Conservation (phyloP, 2,797 vertebrate genomes). For the Mus caroli region DNA sequence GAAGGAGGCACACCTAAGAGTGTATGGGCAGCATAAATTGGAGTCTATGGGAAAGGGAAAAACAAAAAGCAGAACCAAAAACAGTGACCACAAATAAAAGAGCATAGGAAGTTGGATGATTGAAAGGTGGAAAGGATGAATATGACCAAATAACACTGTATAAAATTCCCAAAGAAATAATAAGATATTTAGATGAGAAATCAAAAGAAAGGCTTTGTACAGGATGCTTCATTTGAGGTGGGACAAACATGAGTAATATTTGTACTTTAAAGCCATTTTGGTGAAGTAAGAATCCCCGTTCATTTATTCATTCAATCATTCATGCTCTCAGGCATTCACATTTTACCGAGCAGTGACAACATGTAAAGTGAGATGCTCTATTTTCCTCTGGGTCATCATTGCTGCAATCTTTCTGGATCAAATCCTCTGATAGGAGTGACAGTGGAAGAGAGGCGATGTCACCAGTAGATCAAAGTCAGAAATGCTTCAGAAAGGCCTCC, state of each 20-base stretch:
- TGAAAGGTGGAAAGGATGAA: not conserved
- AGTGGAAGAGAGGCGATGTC: no score
- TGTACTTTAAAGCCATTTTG: slow-evolving; percentile 34
- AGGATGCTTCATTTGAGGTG: slow-evolving; percentile 50
- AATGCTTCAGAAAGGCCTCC: not conserved
- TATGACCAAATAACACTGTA: not conserved
- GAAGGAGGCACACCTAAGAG: not conserved
- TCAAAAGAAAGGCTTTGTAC: not conserved
- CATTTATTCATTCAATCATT: not conserved
- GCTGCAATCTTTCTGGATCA: not conserved
- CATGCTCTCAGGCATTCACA: not conserved
- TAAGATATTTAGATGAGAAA: not conserved
- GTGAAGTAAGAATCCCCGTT: not conserved
- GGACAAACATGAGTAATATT: not conserved
- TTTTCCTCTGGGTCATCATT: not conserved
- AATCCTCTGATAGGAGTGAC: not conserved
- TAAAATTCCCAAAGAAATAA: not conserved
- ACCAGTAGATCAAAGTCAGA: not conserved
- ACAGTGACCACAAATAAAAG: not conserved
- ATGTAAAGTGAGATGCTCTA: not conserved
- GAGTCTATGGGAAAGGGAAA: not conserved
- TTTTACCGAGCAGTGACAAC: not conserved
- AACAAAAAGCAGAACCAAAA: not conserved
- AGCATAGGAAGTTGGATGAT: not conserved
- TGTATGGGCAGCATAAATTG: no score